Conservation (phyloP, 2,888 invertebrate genomes). For the Lymantria dispar region DNA sequence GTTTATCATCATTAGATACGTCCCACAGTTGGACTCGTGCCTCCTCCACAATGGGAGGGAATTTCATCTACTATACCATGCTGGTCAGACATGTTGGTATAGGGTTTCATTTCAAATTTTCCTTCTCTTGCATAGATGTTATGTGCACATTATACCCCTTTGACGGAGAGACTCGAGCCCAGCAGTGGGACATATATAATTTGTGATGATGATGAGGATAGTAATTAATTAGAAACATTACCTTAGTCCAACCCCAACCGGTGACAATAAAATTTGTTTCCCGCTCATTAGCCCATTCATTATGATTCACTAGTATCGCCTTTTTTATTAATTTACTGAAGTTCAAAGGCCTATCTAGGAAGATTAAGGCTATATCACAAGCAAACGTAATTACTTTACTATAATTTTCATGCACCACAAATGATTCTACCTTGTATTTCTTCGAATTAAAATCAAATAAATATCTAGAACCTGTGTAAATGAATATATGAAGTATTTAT, state of each 20-base stretch:
- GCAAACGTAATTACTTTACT: slow-evolving; percentile 44
- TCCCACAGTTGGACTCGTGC: too few relatives aligned
- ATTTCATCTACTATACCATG: too few relatives aligned
- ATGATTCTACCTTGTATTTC: slow-evolving; percentile 31
- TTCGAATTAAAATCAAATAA: slow-evolving; percentile 44
- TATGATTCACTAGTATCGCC: slow-evolving; percentile 42
- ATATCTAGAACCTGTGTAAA: slow-evolving; percentile 47
- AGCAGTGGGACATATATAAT: too few relatives aligned
- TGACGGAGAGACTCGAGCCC: too few relatives aligned
- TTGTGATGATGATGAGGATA: too few relatives aligned
- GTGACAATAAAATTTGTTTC: slow-evolving; percentile 44
- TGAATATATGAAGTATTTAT: neutral
- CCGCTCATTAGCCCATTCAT: slow-evolving; percentile 49
- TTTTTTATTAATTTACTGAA: slow-evolving; percentile 43
- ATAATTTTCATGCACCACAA: slow-evolving; percentile 50
- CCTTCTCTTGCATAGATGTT: too few relatives aligned
- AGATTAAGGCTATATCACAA: slow-evolving; percentile 59
- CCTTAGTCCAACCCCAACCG: slow-evolving; percentile 65
- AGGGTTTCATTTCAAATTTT: too few relatives aligned
- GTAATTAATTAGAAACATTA: slow-evolving; percentile 14
- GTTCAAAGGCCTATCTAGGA: slow-evolving; percentile 38
- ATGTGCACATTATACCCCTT: too few relatives aligned
- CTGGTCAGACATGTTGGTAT: too few relatives aligned
- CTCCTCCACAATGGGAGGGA: too few relatives aligned
- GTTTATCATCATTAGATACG: too few relatives aligned